phyloP scores from a whole-genome alignment of 1,140 invertebrate genomes.

The Ceratina calcarata region DNA sequence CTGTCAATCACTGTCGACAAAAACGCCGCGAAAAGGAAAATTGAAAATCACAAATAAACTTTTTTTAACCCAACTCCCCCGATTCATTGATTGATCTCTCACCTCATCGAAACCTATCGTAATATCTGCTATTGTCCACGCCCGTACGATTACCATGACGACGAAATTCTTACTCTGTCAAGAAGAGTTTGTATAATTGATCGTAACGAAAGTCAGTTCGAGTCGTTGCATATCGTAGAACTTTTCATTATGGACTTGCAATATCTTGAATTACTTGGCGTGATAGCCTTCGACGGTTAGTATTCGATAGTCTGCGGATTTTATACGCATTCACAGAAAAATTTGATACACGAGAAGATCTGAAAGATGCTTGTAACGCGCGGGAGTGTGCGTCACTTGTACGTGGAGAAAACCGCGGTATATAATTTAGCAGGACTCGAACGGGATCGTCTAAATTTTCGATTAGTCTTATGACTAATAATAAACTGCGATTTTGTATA shows the following conservation, averaged over 20 bases:
- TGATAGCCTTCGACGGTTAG: slow-evolving; percentile 88
- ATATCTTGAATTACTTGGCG: slow-evolving; percentile 83
- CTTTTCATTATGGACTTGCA: slow-evolving; percentile 77
- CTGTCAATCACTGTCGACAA: neutral
- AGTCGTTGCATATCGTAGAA: neutral
- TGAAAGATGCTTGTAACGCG: too few species aligned
- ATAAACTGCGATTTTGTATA: too few species aligned
- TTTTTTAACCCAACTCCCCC: neutral
- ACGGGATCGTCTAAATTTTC: too few species aligned
- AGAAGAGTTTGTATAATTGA: neutral
- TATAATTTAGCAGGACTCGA: too few species aligned
- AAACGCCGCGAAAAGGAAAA: too few species aligned
- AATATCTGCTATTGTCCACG: neutral
- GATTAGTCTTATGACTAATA: too few species aligned
- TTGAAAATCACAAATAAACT: too few species aligned
- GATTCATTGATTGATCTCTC: neutral
- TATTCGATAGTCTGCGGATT: neutral
- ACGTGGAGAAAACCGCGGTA: too few species aligned
- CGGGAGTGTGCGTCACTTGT: too few species aligned
- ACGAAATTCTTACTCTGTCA: neutral
- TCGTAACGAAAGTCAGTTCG: neutral
- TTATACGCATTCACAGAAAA: neutral
- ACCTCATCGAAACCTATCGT: neutral
- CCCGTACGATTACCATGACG: neutral
- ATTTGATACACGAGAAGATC: too few species aligned